Base-by-base conservation (phyloP, 1,140 invertebrate species). In the Venustaconcha ellipsiformis region DNA sequence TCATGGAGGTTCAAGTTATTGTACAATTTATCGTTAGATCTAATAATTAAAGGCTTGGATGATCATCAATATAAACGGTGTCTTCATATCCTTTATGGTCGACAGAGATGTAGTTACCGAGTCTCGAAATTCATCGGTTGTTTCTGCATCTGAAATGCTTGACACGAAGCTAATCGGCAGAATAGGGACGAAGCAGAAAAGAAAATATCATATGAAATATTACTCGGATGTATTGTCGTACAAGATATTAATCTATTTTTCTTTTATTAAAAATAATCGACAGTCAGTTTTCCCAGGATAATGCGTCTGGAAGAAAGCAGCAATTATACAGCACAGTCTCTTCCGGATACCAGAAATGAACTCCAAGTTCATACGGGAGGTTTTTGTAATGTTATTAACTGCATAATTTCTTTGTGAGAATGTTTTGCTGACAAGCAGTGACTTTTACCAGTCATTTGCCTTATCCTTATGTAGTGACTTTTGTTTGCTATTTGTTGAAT, bases 111-210 rank as follows among this genome's bases (percentile, higher is more conserved):
- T 37, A 37, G 37, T 8, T 8, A 37, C 8, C 8, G 37, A 4
- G 37, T 37, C 37, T 37, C 37, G 4, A 37, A 37, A 2, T 37
- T 4, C 37, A 37, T 37, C 4, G 4, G 37, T 37, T 64, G 57
- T 37, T 67, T 67, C 65, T 23, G 26, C 13, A 30, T 15, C 5
- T 67, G 4, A 37, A 8, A 67, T 14, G 12, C 12, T 37, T 13
- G 20, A 20, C 17, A 14, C 14, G 5, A n/a, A 12, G 12, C 55
- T 67, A 5, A 67, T 5, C 2, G 67, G 26, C 37, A 57, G 56
- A 17, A 74, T 26, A 8, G 72, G 72, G 67, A 58, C 60, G 56
- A 58, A 74, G 26, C 57, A 56, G 18, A 66, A 67, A 2, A 48
- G 55, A n/a, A 65, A 3, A 1, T 67, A 11, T 26, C 64, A 23